Evolutionary conservation across 2,797 vertebrate species (phyloP).

Genomic region (Neomorphus geoffroyi): DNA sequence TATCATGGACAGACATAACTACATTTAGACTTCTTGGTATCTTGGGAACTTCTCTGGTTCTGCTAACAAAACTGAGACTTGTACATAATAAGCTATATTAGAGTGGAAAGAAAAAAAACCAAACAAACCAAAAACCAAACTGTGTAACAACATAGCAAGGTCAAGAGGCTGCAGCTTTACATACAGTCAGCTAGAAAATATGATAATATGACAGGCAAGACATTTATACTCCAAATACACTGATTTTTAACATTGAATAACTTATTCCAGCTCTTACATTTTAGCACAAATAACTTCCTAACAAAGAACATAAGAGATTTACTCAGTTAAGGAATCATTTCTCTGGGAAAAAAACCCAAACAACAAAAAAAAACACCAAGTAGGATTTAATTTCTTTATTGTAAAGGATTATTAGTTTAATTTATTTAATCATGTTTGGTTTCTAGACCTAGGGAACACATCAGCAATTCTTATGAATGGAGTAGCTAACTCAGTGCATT

Average conservation of each 20-base stretch:
- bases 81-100: neutral
- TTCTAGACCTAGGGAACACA: neutral
- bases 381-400: neutral
- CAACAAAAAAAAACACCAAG: neutral
- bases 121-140: no score
- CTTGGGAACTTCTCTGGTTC: neutral
- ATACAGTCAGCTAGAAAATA: neutral
- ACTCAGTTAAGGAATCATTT: neutral
- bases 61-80: neutral
- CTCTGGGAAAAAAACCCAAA: neutral
- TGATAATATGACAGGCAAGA: neutral
- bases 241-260: neutral
- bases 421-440: neutral
- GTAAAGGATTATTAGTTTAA: neutral
- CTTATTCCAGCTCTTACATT: neutral
- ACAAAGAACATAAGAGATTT: neutral
- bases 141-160: neutral
- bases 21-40: neutral
- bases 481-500: neutral
- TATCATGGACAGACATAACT: neutral
- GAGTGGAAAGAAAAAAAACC: neutral
- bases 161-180: neutral
- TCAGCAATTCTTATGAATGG: neutral
- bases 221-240: neutral
- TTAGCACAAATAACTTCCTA: neutral